Evolutionary conservation across 2,888 invertebrate genomes (phyloP).

Genomic region (Phyllotreta striolata): DNA sequence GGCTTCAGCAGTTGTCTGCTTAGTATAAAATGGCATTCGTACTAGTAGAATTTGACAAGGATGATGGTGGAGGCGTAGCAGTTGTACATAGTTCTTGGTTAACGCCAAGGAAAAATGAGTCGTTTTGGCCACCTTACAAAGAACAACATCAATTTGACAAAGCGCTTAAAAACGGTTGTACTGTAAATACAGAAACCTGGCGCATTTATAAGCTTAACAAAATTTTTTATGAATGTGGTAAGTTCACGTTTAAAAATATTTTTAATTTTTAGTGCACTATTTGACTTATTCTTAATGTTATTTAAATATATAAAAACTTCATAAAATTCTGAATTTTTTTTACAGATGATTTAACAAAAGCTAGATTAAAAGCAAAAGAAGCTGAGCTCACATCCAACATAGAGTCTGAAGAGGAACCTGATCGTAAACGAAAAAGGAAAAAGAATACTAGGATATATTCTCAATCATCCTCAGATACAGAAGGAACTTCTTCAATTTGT

Average conservation of each 20-base stretch:
- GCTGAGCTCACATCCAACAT: conserved; percentile 1
- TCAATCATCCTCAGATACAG: background rate
- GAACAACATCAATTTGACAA: conserved; percentile 7
- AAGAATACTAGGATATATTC: background rate
- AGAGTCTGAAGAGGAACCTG: background rate
- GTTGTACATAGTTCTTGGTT: conserved; percentile 13
- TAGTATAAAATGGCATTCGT: conserved; percentile 16
- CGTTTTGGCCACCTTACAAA: conserved; percentile 20
- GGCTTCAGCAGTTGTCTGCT: too few species aligned
- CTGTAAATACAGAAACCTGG: conserved; percentile 6
- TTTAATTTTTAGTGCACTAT: background rate
- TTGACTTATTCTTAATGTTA: background rate
- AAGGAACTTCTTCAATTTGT: background rate
- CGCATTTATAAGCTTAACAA: conserved; percentile 9
- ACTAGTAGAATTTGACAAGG: conserved; percentile 17
- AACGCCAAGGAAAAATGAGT: conserved; percentile 11
- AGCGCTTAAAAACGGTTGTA: conserved; percentile 13
- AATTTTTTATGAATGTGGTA: background rate
- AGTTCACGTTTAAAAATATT: background rate
- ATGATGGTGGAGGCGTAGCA: conserved; percentile 20
- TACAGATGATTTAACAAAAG: conserved; percentile 10
- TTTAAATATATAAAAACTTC: background rate
- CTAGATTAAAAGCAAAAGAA: background rate
- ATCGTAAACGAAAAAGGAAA: background rate
- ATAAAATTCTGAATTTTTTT: background rate